Evolutionary conservation across 2,888 invertebrate genomes (phyloP), one percentile per base, ranked within the genome.

Genomic region (Herminia tarsipennalis): DNA sequence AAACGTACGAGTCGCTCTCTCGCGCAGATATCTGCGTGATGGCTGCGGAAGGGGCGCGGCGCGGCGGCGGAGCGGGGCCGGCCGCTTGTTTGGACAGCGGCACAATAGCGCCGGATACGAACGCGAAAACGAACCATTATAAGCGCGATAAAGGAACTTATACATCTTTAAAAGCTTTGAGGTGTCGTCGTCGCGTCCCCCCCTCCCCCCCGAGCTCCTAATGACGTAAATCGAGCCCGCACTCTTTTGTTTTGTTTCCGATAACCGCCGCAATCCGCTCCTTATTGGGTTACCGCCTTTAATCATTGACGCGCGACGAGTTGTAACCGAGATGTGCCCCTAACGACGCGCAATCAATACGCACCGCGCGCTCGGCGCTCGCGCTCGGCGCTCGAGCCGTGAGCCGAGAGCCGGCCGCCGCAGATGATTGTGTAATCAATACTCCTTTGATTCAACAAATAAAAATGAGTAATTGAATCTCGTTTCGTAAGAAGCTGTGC

Each of bases 281-380:
- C 81, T 86, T 83, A 86, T 86, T 82, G 83, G 76, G 84, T 88
- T 88, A 86, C 88, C 80, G 73, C 74, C 85, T 88, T 86, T 88
- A 87, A 88, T 88, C 85, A 86, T 77, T 74, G 80, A 72, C 78
- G 76, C 70, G 66, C 48, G 77, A 68, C 75, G 76, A 66, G 64
- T 52, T 48, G 66, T 58, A 56, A 70, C 61, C 67, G 71, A 76
- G 74, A 54, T 64, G 70, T 56, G 68, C 58, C 62, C 46, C 67
- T 77, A 80, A 78, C 81, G 81, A 78, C 67, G 66, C 65, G 76
- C 79, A 78, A 81, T 83, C 85, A 77, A 76, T 75, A 72, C 61
- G 65, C 66, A 55, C 61, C 60, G 30, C 6, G 22, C n/a, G 8
- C 20, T 4, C 56, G 38, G 33, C 47, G 29, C 17, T 18, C 53